These are phyloP conservation scores for Penaeus chinensis DNA, from an alignment of 1,140 invertebrate genomes.

Conservation along the genomic window DNA sequence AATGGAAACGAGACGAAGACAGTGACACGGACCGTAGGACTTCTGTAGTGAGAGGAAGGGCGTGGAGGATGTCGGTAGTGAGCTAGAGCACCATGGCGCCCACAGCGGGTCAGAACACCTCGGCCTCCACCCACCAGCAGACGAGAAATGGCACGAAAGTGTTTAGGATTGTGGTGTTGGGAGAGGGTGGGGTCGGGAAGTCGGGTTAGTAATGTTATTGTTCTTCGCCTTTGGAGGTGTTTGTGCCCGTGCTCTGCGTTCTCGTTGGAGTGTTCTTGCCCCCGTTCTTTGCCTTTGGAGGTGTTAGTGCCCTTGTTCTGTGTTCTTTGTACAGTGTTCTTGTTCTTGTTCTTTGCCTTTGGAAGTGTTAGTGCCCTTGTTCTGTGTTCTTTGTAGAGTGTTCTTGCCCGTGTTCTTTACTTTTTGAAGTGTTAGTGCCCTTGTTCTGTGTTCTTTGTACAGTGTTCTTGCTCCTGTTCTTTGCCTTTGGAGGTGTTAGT, in stretches of 20 bases:
- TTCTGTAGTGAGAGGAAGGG: background rate
- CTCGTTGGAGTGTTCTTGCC: background rate
- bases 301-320: too few relatives aligned
- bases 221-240: background rate
- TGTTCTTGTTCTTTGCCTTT: background rate
- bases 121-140: slow-evolving; percentile 39
- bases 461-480: too few relatives aligned
- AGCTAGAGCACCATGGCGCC: slow-evolving; percentile 20
- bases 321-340: too few relatives aligned
- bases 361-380: background rate
- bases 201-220: slow-evolving; percentile 26
- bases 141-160: slow-evolving; percentile 50
- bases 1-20: background rate
- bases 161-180: slow-evolving; percentile 46
- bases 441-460: too few relatives aligned
- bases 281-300: too few relatives aligned
- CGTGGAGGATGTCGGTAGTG: background rate
- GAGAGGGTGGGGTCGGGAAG: slow-evolving; percentile 51
- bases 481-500: too few relatives aligned
- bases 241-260: background rate
- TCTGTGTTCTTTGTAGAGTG: background rate
- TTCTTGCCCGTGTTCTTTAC: background rate
- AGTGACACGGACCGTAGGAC: too few relatives aligned
- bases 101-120: slow-evolving; percentile 11
- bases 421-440: too few relatives aligned